Evolutionary conservation across 2,113 vertebrate genomes (phyloP).

Genomic region (Rhodinocichla rosea): DNA sequence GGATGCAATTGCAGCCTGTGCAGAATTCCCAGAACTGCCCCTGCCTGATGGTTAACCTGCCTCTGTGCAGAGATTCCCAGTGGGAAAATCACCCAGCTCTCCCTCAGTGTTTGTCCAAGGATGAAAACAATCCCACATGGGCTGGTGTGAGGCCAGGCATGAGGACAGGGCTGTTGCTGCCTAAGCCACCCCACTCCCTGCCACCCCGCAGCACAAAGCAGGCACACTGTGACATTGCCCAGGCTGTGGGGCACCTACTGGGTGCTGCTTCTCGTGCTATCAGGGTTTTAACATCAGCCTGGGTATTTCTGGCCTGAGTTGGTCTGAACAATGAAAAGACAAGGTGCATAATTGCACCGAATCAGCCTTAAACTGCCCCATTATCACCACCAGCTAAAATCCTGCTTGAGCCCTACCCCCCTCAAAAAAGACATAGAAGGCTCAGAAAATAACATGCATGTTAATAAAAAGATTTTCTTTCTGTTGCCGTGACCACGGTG

Average conservation of each 20-base stretch:
- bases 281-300: neutral
- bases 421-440: neutral
- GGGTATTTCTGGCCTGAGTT: neutral
- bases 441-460: neutral
- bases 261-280: fast-evolving
- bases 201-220: neutral
- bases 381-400: neutral
- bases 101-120: neutral
- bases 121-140: neutral
- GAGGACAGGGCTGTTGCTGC: neutral
- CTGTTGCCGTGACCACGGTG: conserved; percentile 44
- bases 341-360: neutral
- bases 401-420: neutral
- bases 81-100: neutral
- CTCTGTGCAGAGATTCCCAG: neutral
- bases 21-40: neutral
- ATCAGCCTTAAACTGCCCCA: neutral
- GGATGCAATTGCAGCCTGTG: neutral
- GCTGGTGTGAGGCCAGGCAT: neutral
- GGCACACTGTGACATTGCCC: neutral
- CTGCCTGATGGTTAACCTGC: neutral
- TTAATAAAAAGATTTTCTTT: neutral
- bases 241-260: neutral
- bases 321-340: neutral
- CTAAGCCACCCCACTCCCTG: fast-evolving